Base-by-base conservation (phyloP, 2,797 vertebrate species). In the Hippoglossus hippoglossus region DNA sequence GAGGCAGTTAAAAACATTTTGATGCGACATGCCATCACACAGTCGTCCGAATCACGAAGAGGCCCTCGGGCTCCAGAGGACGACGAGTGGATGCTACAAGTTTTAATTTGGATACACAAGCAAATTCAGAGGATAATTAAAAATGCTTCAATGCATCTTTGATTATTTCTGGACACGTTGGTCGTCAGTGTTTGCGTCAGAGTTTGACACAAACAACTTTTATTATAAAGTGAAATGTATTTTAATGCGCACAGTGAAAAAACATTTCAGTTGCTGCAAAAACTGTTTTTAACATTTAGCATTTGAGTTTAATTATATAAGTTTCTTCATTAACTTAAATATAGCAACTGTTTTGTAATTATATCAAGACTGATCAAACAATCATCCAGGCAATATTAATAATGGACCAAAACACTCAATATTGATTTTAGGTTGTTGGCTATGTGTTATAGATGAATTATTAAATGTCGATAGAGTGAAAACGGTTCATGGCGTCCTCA, bases 21-120 rank as follows among this genome's bases (percentile, higher is more conserved):
- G 74, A 79, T 79, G 67, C 70, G 71, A 86, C 72, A 83, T 73
- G 82, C 69, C 80, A 82, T 87, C 71, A 75, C 76, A 60, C 59
- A 71, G 58, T 64, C 68, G 81, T 72, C 70, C 67, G 47, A 67
- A 87, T 59, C 75, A 80, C 5, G 11, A 80, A 9, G 47, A 19
- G 68, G 68, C 71, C 64, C 69, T 36, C 15, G 0, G 64, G 82
- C 67, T 51, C 49, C 63, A 57, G 61, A 76, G 63, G 66, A 50
- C 54, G 68, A 75, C 71, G 53, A 75, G 54, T 31, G 25, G 21
- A 69, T 65, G 57, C 56, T 60, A 46, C 53, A 72, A 67, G 28
- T 77, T 78, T 73, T 28, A 47, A 58, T 82, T 79, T 78, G 62
- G 70, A 80, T 51, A 61, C 79, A 71, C 55, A 80, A 65, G 63